Evolutionary conservation across 2,888 invertebrate species (phyloP).

Genomic region (Stenchaetothrips biformis): DNA sequence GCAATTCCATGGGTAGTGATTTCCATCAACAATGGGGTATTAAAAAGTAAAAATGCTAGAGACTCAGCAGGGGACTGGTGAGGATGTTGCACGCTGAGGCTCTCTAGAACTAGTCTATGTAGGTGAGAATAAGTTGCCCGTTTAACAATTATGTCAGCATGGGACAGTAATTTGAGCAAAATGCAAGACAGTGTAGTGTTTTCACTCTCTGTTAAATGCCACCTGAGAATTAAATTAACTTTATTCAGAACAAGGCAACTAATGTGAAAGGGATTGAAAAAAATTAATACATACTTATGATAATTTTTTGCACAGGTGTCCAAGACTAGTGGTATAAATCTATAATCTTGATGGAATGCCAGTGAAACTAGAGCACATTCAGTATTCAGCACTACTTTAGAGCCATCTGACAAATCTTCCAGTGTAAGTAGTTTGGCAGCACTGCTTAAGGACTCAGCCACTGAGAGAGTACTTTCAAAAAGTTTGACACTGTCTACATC

Average conservation of each 20-base stretch:
- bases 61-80: constrained; percentile 46
- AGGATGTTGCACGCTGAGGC: constrained; percentile 34
- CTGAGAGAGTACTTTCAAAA: not conserved
- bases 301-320: not conserved
- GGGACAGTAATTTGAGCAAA: constrained; percentile 54
- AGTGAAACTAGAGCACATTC: not conserved
- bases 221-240: not conserved
- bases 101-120: constrained; percentile 42
- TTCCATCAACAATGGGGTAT: constrained; percentile 57
- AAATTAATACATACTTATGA: not conserved
- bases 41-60: constrained; percentile 51
- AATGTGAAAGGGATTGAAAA: not conserved
- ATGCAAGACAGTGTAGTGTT: constrained; percentile 42
- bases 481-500: constrained; percentile 11
- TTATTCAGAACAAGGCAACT: not conserved
- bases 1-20: constrained; percentile 59
- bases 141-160: constrained; percentile 51
- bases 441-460: not conserved
- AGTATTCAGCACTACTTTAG: not conserved
- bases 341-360: constrained; percentile 7
- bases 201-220: constrained; percentile 28
- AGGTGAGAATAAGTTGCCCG: not conserved
- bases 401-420: not conserved
- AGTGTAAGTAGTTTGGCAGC: not conserved
- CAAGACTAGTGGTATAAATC: not conserved